Percentiles rank a stretch among this genome's conserved stretches.
Conservation (phyloP, 2,113 vertebrate genomes). For the Grus americana region DNA sequence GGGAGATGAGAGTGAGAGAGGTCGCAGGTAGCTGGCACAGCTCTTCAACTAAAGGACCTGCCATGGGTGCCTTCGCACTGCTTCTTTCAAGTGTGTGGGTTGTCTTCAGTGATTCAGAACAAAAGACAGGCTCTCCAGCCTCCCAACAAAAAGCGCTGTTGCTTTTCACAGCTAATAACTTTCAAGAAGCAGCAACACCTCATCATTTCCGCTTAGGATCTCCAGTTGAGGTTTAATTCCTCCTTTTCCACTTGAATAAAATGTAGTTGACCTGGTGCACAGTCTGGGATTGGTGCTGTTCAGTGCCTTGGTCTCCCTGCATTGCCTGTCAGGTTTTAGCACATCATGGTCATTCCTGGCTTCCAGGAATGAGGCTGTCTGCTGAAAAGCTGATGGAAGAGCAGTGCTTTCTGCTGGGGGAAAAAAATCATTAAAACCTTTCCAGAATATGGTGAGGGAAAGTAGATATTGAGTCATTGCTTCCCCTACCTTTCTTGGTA, state of each 20-base stretch:
- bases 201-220: background rate
- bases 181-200: background rate
- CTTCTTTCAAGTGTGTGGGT: background rate
- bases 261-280: background rate
- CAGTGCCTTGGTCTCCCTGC: background rate
- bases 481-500: background rate
- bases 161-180: background rate
- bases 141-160: background rate
- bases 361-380: background rate
- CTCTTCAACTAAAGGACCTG: background rate
- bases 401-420: background rate
- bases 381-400: background rate
- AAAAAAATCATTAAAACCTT: background rate
- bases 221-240: background rate
- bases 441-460: background rate
- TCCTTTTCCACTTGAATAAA: background rate
- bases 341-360: background rate
- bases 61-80: rapidly evolving
- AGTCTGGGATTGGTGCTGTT: background rate
- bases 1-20: background rate
- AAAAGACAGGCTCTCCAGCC: background rate
- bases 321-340: background rate
- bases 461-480: background rate
- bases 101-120: background rate
- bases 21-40: background rate